These are phyloP conservation scores for Cotesia vestalis DNA, from an alignment of 1,140 invertebrate species.

Conservation along the genomic window DNA sequence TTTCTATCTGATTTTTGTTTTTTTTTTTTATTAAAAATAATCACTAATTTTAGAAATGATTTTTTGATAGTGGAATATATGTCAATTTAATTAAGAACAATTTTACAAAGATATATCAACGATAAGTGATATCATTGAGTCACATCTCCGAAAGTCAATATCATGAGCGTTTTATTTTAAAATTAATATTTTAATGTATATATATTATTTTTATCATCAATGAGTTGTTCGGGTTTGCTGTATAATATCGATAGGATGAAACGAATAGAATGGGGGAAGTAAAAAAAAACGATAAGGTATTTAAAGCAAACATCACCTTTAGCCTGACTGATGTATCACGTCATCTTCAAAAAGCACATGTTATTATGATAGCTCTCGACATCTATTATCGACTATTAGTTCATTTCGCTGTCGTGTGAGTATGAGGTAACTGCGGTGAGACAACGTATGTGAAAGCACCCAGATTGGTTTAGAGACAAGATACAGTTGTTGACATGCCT, in stretches of 20 bases:
- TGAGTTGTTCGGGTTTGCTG: background rate
- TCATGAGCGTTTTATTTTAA: background rate
- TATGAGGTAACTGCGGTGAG: background rate
- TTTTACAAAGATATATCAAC: background rate
- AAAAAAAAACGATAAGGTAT: conserved; percentile 1
- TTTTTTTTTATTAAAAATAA: background rate
- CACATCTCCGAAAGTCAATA: conserved; percentile 1
- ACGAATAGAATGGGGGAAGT: background rate
- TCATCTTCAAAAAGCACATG: conserved; percentile 17
- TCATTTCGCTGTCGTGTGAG: conserved; percentile 26
- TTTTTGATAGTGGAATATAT: background rate
- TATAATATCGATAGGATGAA: too few relatives aligned
- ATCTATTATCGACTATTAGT: conserved; percentile 50
- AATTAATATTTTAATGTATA: background rate
- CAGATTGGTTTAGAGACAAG: conserved; percentile 44
- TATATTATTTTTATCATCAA: conserved; percentile 15
- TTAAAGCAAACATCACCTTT: conserved; percentile 18
- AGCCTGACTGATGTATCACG: conserved; percentile 5
- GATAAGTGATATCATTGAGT: conserved; percentile 13
- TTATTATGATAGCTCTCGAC: conserved; percentile 49
- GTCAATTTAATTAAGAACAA: background rate
- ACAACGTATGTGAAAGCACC: conserved; percentile 32
- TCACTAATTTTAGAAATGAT: conserved; percentile 9
- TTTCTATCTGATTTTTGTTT: background rate
- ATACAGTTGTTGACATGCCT: conserved; percentile 54